Conservation (phyloP, 2,113 vertebrate genomes). For the Monopterus albus region DNA sequence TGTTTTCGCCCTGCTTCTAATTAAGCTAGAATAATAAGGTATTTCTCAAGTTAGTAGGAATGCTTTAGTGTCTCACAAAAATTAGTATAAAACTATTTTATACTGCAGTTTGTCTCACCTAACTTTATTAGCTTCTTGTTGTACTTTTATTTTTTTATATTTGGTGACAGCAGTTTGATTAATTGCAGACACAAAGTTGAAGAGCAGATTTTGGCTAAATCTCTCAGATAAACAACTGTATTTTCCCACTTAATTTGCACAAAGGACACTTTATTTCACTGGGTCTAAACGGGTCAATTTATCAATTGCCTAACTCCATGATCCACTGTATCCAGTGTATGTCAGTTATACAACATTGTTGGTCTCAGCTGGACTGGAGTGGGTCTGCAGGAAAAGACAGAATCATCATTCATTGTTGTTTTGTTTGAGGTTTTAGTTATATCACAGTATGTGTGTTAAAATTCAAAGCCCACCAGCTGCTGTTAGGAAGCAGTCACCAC, state of each 20-base stretch:
- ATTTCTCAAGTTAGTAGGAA: conserved; percentile 52
- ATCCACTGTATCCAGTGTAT: too few species aligned
- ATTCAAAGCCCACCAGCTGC: conserved; percentile 8
- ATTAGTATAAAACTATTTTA: conserved; percentile 1
- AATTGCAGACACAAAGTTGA: background rate
- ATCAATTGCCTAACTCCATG: background rate
- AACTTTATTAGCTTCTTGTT: conserved; percentile 2
- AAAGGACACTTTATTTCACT: background rate
- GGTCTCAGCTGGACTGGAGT: conserved; percentile 27
- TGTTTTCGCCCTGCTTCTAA: conserved; percentile 71
- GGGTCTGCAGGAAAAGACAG: conserved; percentile 3
- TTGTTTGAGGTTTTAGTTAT: conserved; percentile 3
- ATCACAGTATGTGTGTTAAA: too few species aligned
- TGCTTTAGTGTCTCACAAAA: conserved; percentile 36
- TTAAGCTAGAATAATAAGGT: conserved; percentile 74
- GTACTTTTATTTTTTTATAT: background rate
- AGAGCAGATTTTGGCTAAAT: background rate
- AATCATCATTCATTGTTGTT: conserved; percentile 25
- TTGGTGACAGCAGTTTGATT: conserved; percentile 3
- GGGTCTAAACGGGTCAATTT: background rate
- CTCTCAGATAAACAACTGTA: too few species aligned
- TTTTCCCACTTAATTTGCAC: background rate
- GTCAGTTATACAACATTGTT: background rate
- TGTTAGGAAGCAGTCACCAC: background rate
- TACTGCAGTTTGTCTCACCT: conserved; percentile 22